Conservation (phyloP, 1,140 invertebrate genomes). For the Zaprionus gabonicus region DNA sequence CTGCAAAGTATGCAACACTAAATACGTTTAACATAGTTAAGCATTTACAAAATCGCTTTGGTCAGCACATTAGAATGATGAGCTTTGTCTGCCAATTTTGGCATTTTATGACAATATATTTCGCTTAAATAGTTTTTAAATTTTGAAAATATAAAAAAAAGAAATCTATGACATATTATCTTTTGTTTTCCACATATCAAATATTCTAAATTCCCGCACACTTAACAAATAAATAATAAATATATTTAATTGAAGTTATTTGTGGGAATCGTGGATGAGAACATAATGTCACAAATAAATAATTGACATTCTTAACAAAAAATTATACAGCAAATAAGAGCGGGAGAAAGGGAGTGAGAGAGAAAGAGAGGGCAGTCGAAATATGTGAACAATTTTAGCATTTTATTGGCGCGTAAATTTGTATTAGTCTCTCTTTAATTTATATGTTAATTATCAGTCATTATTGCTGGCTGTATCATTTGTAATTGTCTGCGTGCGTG, state of each 20-base stretch:
- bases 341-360: neutral
- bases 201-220: neutral
- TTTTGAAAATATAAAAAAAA: neutral
- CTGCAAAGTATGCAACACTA: too few species aligned
- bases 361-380: neutral
- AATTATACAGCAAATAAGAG: neutral
- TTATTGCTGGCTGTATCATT: constrained; percentile 42
- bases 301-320: neutral
- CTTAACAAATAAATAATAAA: neutral
- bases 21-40: too few species aligned
- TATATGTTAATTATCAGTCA: constrained; percentile 75
- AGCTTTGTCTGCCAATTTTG: too few species aligned
- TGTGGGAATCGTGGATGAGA: neutral
- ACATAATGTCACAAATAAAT: neutral
- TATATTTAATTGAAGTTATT: neutral
- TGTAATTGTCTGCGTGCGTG: constrained; percentile 22
- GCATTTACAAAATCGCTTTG: too few species aligned
- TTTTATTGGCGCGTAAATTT: constrained; percentile 65
- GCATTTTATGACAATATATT: neutral
- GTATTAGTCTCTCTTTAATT: constrained; percentile 69
- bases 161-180: too few species aligned
- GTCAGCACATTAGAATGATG: too few species aligned
- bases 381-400: constrained; percentile 43
- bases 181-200: neutral
- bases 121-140: neutral